Conservation (phyloP, 2,888 invertebrate genomes). For the Megamerina dolium region DNA sequence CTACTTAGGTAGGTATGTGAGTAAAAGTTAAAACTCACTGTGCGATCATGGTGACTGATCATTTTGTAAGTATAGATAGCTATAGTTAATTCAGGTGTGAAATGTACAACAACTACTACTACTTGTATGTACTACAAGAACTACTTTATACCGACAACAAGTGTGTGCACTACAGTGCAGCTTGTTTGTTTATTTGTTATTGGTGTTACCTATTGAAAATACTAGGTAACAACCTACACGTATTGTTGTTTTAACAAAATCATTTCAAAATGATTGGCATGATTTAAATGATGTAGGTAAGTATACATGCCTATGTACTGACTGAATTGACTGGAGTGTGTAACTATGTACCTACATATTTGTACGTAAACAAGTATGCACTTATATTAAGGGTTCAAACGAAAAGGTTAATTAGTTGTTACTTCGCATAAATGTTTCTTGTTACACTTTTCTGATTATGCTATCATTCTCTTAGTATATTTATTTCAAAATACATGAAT, state of each 20-base stretch:
- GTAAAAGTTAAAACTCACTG: conserved; percentile 6
- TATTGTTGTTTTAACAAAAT: conserved; percentile 20
- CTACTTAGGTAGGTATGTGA: conserved; percentile 6
- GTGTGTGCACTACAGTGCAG: no score
- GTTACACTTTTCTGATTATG: conserved; percentile 4
- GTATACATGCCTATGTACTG: no score
- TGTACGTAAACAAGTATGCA: no score
- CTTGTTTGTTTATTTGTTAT: no score
- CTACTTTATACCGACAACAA: no score
- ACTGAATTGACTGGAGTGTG: no score
- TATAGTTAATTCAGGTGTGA: conserved; percentile 20
- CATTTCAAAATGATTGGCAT: conserved; percentile 30
- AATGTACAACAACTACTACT: conserved; percentile 5
- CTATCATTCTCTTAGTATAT: no score
- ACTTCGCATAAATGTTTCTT: conserved; percentile 12
- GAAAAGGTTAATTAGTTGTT: conserved; percentile 38
- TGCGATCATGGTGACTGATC: conserved; percentile 3
- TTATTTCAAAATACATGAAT: conserved; percentile 5
- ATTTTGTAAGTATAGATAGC: no score
- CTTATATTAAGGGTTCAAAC: conserved; percentile 18
- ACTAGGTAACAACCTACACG: conserved; percentile 15
- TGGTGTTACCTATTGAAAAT: no score
- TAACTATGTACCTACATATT: no score
- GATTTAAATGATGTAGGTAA: no score
- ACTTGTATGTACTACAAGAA: neutral